Percentiles rank a stretch among this genome's conserved stretches.
Conservation (phyloP, 2,888 invertebrate species). For the Microctonus aethiopoides region DNA sequence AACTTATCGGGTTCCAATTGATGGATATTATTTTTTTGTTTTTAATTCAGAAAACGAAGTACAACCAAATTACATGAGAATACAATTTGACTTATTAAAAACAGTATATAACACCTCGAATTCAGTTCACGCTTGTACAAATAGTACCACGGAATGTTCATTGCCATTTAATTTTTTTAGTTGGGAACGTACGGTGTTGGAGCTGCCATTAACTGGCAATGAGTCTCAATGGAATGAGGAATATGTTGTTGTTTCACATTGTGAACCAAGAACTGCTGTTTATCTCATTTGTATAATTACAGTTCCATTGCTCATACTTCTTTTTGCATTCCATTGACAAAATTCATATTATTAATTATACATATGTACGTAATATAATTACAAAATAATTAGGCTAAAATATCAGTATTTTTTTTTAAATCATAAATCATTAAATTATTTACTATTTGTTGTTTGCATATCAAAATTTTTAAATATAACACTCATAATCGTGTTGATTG, state of each 20-base stretch:
- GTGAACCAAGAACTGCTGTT: conserved; percentile 78
- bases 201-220: conserved; percentile 74
- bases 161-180: conserved; percentile 78
- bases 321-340: conserved; percentile 79
- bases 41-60: conserved; percentile 86
- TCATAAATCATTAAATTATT: too few species aligned
- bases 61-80: conserved; percentile 77
- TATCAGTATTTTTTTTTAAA: conserved; percentile 12
- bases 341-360: background rate
- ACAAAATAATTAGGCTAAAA: background rate
- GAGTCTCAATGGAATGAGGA: conserved; percentile 80
- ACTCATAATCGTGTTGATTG: too few species aligned
- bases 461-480: too few species aligned
- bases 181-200: conserved; percentile 76
- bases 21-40: conserved; percentile 86
- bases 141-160: conserved; percentile 74
- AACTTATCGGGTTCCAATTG: conserved; percentile 78
- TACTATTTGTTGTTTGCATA: too few species aligned
- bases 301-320: conserved; percentile 77
- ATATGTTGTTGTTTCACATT: conserved; percentile 78
- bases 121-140: conserved; percentile 73
- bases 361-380: background rate
- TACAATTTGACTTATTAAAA: conserved; percentile 78
- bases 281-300: conserved; percentile 77
- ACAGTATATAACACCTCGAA: conserved; percentile 77